A percentile compares a stretch with the other conserved stretches of the same genome.
Evolutionary conservation across 2,797 vertebrate genomes (phyloP).

Genomic region (Sebastes itinus): DNA sequence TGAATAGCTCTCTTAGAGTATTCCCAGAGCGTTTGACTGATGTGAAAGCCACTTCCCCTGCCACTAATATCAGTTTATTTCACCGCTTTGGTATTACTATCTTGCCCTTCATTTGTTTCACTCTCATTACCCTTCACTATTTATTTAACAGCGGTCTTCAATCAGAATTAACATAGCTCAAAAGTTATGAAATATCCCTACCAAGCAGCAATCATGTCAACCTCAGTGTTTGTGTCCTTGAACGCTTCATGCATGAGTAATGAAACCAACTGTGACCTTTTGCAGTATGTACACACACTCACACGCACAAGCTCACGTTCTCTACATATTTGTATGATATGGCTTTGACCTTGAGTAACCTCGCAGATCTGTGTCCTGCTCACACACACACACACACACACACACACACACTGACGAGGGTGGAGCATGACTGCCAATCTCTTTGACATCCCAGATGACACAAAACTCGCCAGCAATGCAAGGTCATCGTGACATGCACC

Average conservation of each 20-base stretch:
- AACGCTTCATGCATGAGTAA: slow-evolving; percentile 2
- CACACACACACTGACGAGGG: not conserved
- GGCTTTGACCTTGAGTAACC: slow-evolving; percentile 8
- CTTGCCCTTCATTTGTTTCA: not conserved
- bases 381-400: not conserved
- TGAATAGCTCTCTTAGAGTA: too few relatives aligned
- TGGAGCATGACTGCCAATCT: not conserved
- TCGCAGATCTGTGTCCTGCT: not conserved
- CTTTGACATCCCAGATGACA: slow-evolving; percentile 9
- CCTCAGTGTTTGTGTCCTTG: not conserved
- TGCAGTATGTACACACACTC: not conserved
- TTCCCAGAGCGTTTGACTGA: not conserved
- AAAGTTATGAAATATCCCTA: not conserved
- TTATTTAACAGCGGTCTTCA: not conserved
- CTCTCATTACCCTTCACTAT: not conserved
- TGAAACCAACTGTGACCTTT: slow-evolving; percentile 28
- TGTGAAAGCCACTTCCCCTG: not conserved
- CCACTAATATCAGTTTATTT: not conserved
- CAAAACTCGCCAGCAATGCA: slow-evolving; percentile 22
- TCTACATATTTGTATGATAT: not conserved
- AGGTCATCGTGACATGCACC: slow-evolving; percentile 21
- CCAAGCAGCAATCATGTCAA: not conserved
- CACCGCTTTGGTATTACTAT: not conserved
- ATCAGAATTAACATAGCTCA: not conserved
- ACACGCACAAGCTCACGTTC: not conserved